Evolutionary conservation across 2,113 vertebrate species (phyloP).

Genomic region (Sylvia atricapilla): DNA sequence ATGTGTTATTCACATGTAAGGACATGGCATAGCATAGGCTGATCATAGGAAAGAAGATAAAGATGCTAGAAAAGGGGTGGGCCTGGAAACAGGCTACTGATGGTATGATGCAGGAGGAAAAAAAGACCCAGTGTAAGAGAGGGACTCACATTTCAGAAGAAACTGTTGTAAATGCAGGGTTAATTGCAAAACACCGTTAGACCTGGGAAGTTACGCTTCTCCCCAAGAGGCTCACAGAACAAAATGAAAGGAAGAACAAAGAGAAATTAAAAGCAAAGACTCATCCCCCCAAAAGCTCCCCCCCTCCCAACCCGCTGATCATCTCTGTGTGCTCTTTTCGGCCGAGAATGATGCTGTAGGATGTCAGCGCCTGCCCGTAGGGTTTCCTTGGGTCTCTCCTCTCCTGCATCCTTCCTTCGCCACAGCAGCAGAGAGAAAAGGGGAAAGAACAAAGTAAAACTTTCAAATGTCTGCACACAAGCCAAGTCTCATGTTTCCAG

Average conservation of each 20-base stretch:
- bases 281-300: slow-evolving; percentile 54
- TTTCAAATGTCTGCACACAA: neutral
- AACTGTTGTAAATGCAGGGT: slow-evolving; percentile 44
- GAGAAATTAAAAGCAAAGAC: slow-evolving; percentile 71
- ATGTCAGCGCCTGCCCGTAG: slow-evolving; percentile 30
- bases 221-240: slow-evolving; percentile 56
- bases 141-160: slow-evolving; percentile 21
- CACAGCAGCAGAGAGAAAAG: neutral
- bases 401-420: slow-evolving; percentile 42
- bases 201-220: slow-evolving; percentile 20
- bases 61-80: neutral
- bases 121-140: slow-evolving; percentile 11
- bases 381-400: slow-evolving; percentile 48
- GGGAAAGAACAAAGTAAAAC: neutral
- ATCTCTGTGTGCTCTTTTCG: slow-evolving; percentile 14
- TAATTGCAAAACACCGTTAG: slow-evolving; percentile 41
- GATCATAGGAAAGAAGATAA: neutral
- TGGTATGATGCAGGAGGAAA: neutral
- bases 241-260: slow-evolving; percentile 57
- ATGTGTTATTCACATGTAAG: neutral
- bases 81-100: neutral
- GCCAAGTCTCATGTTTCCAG: neutral
- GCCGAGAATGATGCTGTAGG: slow-evolving; percentile 47
- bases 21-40: neutral
- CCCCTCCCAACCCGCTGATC: slow-evolving; percentile 50